These are phyloP conservation scores for Nezara viridula DNA, from an alignment of 2,888 invertebrate genomes.

Conservation along the genomic window DNA sequence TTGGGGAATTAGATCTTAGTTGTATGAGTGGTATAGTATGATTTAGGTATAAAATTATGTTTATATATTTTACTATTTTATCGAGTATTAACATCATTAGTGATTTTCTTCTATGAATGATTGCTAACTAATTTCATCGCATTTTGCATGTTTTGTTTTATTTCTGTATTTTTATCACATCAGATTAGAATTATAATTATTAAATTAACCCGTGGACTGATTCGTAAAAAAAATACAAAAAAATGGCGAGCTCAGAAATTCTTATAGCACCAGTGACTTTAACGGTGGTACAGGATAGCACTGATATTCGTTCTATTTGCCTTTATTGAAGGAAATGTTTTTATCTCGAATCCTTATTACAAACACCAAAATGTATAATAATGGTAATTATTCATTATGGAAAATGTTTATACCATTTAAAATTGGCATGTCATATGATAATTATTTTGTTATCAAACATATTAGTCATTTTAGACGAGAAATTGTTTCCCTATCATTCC, in stretches of 20 bases:
- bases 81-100: too few species aligned
- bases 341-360: background rate
- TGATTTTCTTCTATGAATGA: too few species aligned
- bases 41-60: background rate
- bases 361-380: background rate
- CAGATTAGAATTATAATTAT: background rate
- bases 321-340: background rate
- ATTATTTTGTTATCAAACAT: background rate
- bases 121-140: background rate
- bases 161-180: background rate
- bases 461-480: background rate
- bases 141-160: too few species aligned
- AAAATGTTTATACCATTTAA: background rate
- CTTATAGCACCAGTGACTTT: background rate
- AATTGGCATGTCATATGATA: background rate
- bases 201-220: too few species aligned
- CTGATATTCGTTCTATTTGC: background rate
- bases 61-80: background rate
- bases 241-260: too few species aligned
- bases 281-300: background rate
- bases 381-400: background rate
- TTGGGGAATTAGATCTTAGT: too few species aligned
- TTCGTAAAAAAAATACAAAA: too few species aligned
- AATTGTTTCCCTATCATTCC: background rate
- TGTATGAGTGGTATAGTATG: too few species aligned